Evolutionary conservation across 2,888 invertebrate genomes (phyloP).

Genomic region (Timandra comae): DNA sequence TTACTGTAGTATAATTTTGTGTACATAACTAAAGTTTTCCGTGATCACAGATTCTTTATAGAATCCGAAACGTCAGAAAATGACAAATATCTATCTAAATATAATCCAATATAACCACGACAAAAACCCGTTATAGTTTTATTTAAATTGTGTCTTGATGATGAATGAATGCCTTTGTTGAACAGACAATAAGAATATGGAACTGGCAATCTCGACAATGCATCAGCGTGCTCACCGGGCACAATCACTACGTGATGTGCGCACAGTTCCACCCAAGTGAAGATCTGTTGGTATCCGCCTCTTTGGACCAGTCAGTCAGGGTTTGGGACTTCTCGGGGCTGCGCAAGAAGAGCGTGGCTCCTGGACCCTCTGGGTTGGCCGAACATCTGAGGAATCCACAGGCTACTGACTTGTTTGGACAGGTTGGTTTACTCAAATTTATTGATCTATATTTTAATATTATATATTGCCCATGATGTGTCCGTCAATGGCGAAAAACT

Average conservation of each 20-base stretch:
- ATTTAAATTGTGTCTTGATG: no score
- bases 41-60: no score
- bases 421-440: conserved; percentile 57
- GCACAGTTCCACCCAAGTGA: conserved; percentile 98
- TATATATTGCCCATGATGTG: no score
- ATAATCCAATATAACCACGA: no score
- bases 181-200: conserved; percentile 97
- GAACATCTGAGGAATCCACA: conserved; percentile 91
- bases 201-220: conserved; percentile 99
- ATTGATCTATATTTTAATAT: no score
- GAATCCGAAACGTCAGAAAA: no score
- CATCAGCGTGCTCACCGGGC: conserved; percentile 95
- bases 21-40: no score
- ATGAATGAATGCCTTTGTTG: neutral
- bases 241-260: conserved; percentile 99
- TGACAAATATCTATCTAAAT: no score
- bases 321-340: conserved; percentile 99
- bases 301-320: conserved; percentile 97
- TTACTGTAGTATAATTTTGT: no score
- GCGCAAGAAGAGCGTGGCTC: conserved; percentile 98
- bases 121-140: no score
- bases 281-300: conserved; percentile 97
- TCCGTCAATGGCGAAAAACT: no score
- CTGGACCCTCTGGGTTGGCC: conserved; percentile 93
- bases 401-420: conserved; percentile 96